Evolutionary conservation across 1,140 invertebrate species (phyloP), one percentile per base, ranked within the genome.

Genomic region (Anoplophora glabripennis): DNA sequence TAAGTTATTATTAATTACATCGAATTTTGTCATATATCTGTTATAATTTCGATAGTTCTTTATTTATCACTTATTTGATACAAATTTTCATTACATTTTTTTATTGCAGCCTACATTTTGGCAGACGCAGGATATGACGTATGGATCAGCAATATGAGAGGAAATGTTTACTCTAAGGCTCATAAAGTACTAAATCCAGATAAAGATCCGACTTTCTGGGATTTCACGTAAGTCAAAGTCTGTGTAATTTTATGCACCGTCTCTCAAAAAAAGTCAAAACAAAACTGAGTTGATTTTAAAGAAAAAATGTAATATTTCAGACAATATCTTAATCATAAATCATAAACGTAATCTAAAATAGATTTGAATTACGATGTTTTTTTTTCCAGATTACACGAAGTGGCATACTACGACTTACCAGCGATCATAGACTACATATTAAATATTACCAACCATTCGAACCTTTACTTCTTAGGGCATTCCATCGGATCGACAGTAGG

Each of bases 141-240:
- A 12, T 91, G 89, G 89, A 66, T 90, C 69, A 84, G 84, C 0
- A 91, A 90, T 72, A 80, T 82, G 14, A 77, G 89, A 49, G 89
- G 89, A 4, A 89, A 85, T 65, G 78, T 77, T 5, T 86, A 87
- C 38, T 72, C 70, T 9, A 61, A 61, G 12, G 67, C 57, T 48
- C 70, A 72, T 42, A 38, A 63, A 8, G 38, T 38, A 28, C 49
- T 71, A 36, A 53, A 71, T 61, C 58, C 69, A 3, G 59, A 66
- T 37, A 59, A 46, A 36, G 78, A 81, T 28, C 71, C 62, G 53
- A 73, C 80, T 40, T 83, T 80, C 68, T 80, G 82, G 80, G 70
- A 81, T 62, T 83, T 81, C 59, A 57, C 57, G 68, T 68, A 64
- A 62, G 57, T 57, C 46, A 14, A 35, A 11, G 44, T 17, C n/a